A percentile compares a stretch with the other conserved stretches of the same genome.
phyloP scores from a whole-genome alignment of 1,140 invertebrate genomes.

The Piezodorus guildinii region DNA sequence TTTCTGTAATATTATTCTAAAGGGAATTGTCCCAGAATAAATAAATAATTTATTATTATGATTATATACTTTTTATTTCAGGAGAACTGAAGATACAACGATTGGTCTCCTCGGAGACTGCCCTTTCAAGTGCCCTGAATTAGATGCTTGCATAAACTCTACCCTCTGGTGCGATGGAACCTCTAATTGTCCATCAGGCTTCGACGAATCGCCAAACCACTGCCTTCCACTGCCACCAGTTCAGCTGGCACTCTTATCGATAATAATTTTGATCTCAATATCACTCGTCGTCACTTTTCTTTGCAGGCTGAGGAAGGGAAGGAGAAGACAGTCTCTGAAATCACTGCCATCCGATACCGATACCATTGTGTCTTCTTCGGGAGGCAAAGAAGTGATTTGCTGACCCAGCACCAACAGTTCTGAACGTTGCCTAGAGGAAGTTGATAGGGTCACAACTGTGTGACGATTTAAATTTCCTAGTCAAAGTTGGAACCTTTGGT shows the following conservation, averaged over 20 bases:
- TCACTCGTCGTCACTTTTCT: constrained; percentile 29
- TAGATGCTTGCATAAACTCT: constrained; percentile 76
- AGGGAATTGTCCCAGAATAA: too few relatives aligned
- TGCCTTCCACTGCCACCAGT: constrained; percentile 61
- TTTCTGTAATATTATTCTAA: too few relatives aligned
- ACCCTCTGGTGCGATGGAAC: constrained; percentile 81
- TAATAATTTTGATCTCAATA: constrained; percentile 35
- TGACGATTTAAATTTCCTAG: constrained; percentile 10
- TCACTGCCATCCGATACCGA: constrained; percentile 30
- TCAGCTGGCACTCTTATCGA: constrained; percentile 45
- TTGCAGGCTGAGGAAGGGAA: constrained; percentile 14
- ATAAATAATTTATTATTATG: too few relatives aligned
- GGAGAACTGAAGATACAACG: constrained; percentile 34
- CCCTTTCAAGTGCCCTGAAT: constrained; percentile 64
- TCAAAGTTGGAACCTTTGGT: not conserved
- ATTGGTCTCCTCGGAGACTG: constrained; percentile 57
- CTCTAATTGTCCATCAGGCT: constrained; percentile 72
- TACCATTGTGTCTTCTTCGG: constrained; percentile 27
- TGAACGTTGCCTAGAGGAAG: constrained; percentile 71
- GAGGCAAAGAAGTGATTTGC: constrained; percentile 72
- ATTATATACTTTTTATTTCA: too few relatives aligned
- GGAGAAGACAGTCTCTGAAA: constrained; percentile 20
- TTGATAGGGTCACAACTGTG: constrained; percentile 78
- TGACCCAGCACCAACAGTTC: constrained; percentile 79
- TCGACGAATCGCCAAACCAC: constrained; percentile 70